These are phyloP conservation scores for Exaiptasia diaphana DNA, from an alignment of 64 coral and sea anemone genomes.

Conservation along the genomic window DNA sequence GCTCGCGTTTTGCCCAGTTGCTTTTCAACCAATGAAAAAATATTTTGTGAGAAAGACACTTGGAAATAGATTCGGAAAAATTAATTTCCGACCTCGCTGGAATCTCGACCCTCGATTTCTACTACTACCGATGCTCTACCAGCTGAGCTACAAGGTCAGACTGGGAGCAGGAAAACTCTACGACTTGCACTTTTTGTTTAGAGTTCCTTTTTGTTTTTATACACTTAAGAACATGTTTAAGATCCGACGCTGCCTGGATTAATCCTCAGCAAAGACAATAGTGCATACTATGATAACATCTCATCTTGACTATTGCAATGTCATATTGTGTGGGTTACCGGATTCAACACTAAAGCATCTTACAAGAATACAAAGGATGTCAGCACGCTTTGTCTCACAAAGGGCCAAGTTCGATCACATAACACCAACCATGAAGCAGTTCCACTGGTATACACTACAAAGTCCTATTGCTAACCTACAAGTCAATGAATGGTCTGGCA, in stretches of 20 bases:
- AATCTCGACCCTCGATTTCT: too few species aligned
- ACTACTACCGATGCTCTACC: too few species aligned
- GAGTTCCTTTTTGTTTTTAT: too few species aligned
- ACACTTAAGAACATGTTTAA: conserved; percentile 6
- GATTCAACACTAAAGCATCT: background rate
- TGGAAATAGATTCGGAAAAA: too few species aligned
- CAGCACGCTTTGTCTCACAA: background rate
- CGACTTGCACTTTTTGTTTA: too few species aligned
- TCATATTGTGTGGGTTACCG: background rate
- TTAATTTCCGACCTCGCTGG: too few species aligned
- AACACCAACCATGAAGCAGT: background rate
- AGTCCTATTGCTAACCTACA: background rate
- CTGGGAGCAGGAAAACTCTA: too few species aligned
- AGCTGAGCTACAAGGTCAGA: too few species aligned
- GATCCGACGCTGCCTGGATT: background rate
- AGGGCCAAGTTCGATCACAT: background rate
- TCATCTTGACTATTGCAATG: background rate
- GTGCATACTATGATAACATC: background rate
- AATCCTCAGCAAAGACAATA: background rate
- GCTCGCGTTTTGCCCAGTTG: too few species aligned
- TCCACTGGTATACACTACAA: background rate
- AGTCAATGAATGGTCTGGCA: background rate
- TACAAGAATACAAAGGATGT: background rate
- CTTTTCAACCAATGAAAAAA: too few species aligned
- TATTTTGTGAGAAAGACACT: too few species aligned